Base-by-base conservation (phyloP, 2,888 invertebrate species). In the Cerastoderma edule region DNA sequence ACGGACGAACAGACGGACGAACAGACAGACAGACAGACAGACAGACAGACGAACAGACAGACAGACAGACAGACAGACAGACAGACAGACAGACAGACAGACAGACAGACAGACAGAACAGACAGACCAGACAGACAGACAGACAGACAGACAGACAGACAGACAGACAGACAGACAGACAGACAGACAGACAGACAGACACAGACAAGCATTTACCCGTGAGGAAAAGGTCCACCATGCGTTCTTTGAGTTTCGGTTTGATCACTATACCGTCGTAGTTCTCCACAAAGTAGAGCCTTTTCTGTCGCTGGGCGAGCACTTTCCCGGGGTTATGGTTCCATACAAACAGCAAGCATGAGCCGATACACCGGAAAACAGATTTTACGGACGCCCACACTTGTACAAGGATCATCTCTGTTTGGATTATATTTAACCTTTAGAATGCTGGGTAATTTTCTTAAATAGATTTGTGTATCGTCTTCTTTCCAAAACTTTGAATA, bases 291-390 rank as follows among this genome's bases (percentile, higher is more conserved):
- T 87, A 86, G 1, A 88, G 75, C 19, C 83, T 74, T 19, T 81
- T 72, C 54, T 88, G 86, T 10, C 88, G 85, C 48, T 84, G 75
- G 19, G 68, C 56, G 24, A 88, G 50, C 16, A 88, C 72, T 24
- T 77, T 78, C 39, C 87, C 60, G 0, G 89, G 89, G 67, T 88
- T 89, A 39, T 87, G 70, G 30, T 84, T 60, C 83, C 84, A 86
- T 27, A 86, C 64, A 35, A 66, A 75, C 28, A 53, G 53, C 0
- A 77, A 48, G 22, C 81, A 83, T 6, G 68, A 54, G 1, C 44
- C 50, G 19, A 87, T 54, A 56, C 80, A 78, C 71, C 71, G 79
- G 39, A 81, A 5, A 16, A 83, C 54, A 19, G 68, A 72, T 28
- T 79, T 78, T 16, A 83, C 22, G 16, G 74, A 63, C 16, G 71